A percentile compares a stretch with the other conserved stretches of the same genome.
These are phyloP conservation scores for Edolisoma coerulescens DNA, from an alignment of 2,113 vertebrate genomes.

Conservation along the genomic window DNA sequence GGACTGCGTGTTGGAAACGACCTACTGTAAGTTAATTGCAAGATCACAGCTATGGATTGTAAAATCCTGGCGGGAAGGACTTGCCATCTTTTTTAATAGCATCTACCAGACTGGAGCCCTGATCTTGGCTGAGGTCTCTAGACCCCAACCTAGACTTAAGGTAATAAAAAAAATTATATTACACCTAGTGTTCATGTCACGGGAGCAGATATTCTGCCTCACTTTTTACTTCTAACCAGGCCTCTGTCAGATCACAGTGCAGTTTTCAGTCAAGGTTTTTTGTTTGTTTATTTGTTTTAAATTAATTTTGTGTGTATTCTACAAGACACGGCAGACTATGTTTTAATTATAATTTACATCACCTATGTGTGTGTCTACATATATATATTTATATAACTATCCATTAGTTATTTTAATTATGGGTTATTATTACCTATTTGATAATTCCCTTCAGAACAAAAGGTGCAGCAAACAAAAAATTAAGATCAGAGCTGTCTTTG, in stretches of 20 bases:
- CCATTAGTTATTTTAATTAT: background rate
- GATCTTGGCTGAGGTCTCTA: background rate
- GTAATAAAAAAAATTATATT: background rate
- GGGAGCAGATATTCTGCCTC: background rate
- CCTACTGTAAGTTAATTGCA: background rate
- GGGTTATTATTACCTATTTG: background rate
- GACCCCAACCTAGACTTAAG: background rate
- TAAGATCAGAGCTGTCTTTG: background rate
- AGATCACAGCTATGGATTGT: background rate
- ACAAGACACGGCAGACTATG: background rate
- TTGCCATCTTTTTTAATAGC: background rate
- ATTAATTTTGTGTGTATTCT: background rate
- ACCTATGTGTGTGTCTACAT: rapidly evolving
- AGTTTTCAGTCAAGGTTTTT: background rate
- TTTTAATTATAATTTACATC: background rate
- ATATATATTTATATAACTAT: background rate
- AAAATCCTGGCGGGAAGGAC: background rate
- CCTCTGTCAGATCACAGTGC: background rate
- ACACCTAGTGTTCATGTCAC: background rate
- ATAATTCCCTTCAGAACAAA: background rate
- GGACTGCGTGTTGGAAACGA: background rate
- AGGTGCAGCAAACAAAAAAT: background rate
- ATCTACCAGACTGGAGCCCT: background rate
- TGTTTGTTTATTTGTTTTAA: background rate
- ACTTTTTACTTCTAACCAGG: background rate